Evolutionary conservation across 2,797 vertebrate species (phyloP).

Genomic region (Euthynnus affinis): DNA sequence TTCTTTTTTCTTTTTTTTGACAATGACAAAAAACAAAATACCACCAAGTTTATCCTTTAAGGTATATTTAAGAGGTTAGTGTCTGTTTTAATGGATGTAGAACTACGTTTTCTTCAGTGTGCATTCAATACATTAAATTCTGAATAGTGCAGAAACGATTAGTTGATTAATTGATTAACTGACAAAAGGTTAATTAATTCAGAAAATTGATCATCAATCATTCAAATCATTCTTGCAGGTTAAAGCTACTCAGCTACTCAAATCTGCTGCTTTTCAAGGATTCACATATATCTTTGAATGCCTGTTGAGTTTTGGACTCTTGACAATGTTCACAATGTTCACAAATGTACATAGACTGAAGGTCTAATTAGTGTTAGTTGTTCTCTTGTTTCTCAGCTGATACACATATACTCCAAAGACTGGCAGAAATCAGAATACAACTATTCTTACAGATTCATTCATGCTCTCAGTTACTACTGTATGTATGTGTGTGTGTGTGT

Average conservation of each 20-base stretch:
- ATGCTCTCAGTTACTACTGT: constrained; percentile 7
- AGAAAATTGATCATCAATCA: too few relatives aligned
- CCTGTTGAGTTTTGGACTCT: not conserved
- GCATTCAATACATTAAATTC: too few relatives aligned
- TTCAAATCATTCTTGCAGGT: not conserved
- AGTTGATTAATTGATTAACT: too few relatives aligned
- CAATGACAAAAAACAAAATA: too few relatives aligned
- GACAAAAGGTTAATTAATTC: too few relatives aligned
- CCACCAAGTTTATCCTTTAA: too few relatives aligned
- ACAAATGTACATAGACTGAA: not conserved
- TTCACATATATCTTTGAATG: not conserved
- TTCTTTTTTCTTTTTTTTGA: too few relatives aligned
- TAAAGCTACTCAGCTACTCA: not conserved
- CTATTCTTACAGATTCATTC: constrained; percentile 12
- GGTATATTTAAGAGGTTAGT: too few relatives aligned
- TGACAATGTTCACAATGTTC: too few relatives aligned
- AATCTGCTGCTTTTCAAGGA: not conserved
- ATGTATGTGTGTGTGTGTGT: not conserved
- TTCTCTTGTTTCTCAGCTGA: not conserved
- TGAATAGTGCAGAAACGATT: too few relatives aligned
- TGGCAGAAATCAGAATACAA: not conserved
- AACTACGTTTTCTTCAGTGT: too few relatives aligned
- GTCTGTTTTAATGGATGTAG: too few relatives aligned
- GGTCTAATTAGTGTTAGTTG: not conserved
- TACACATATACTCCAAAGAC: not conserved